A percentile compares a stretch with the other conserved stretches of the same genome.
Conservation (phyloP, 1,140 invertebrate genomes). For the Protaetia brevitarsis region DNA sequence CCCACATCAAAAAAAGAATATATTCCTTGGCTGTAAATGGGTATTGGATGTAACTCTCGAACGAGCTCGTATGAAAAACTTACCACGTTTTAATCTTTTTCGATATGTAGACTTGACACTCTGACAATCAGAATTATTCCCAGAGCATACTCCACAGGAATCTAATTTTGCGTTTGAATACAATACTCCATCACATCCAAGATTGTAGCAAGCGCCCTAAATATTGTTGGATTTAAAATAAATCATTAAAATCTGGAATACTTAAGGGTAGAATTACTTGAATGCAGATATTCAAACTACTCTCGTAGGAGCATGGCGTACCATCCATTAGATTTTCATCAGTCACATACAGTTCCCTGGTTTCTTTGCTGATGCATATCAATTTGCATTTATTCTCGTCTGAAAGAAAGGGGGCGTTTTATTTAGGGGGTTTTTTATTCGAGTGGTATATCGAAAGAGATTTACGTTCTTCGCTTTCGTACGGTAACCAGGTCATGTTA, state of each 20-base stretch:
- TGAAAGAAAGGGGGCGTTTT: slow-evolving; percentile 33
- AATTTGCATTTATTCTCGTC: slow-evolving; percentile 57
- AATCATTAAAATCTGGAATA: background rate
- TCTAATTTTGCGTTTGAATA: slow-evolving; percentile 59
- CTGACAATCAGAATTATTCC: slow-evolving; percentile 62
- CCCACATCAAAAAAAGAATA: too few relatives aligned
- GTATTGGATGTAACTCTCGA: too few relatives aligned
- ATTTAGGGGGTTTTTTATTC: background rate
- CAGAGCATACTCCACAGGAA: slow-evolving; percentile 69
- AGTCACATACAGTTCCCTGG: slow-evolving; percentile 58
- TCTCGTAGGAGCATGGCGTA: slow-evolving; percentile 65
- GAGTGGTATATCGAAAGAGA: background rate
- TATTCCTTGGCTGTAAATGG: too few relatives aligned
- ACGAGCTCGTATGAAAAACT: too few relatives aligned
- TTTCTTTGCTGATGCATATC: slow-evolving; percentile 61
- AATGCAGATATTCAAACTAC: slow-evolving; percentile 62
- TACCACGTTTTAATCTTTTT: slow-evolving; percentile 55
- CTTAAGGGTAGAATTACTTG: slow-evolving; percentile 52
- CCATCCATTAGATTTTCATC: slow-evolving; percentile 65
- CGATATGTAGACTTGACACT: slow-evolving; percentile 49
- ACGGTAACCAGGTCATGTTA: slow-evolving; percentile 55
- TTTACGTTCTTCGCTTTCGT: slow-evolving; percentile 54
- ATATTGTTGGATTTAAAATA: slow-evolving; percentile 35
- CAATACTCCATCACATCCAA: slow-evolving; percentile 69
- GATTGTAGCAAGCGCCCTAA: slow-evolving; percentile 52